Evolutionary conservation across 2,797 vertebrate species (phyloP), one percentile per base, ranked within the genome.

Genomic region (Morus bassanus): DNA sequence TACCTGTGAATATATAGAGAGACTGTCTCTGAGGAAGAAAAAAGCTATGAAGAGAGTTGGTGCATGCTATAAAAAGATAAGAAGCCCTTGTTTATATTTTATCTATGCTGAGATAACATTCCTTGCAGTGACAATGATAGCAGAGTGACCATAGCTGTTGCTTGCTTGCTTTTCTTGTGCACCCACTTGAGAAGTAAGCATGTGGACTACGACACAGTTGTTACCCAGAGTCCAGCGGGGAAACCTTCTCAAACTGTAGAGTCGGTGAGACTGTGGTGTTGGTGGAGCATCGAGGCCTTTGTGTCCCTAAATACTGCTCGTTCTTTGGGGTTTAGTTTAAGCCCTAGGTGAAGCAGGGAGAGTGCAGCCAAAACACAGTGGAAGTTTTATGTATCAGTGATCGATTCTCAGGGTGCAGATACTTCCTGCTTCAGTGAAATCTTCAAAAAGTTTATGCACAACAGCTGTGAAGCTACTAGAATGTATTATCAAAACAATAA

Each of bases 71-170:
- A 16, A 16, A 65, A 73, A 45, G 21, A 19, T 14, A 25, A 27
- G 39, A 59, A 37, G 41, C 54, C 48, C 19, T 81, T 59, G 35
- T 45, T 85, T n/a, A 1, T 39, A 7, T 12, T 56, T 61, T 37
- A 4, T 78, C 22, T 30, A 3, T 0, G 2, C 11, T 51, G 41
- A 41, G 63, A 24, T 56, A 28, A 5, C 1, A 2, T 27, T 79
- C n/a, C 75, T 72, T 50, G 50, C 27, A 54, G 80, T 53, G 59
- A 7, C 53, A 31, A 6, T 16, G 51, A 21, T 17, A 45, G 61
- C 56, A 50, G 68, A 18, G 50, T 48, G 50, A 19, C 43, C 2
- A 0, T 4, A 37, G 61, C 1, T 75, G 27, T 33, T 88, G 85
- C 69, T 88, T 41, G 61, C 65, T 67, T 8, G 1, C 72, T 57